phyloP scores from a whole-genome alignment of 2,797 vertebrate genomes.

The Tapera naevia region DNA sequence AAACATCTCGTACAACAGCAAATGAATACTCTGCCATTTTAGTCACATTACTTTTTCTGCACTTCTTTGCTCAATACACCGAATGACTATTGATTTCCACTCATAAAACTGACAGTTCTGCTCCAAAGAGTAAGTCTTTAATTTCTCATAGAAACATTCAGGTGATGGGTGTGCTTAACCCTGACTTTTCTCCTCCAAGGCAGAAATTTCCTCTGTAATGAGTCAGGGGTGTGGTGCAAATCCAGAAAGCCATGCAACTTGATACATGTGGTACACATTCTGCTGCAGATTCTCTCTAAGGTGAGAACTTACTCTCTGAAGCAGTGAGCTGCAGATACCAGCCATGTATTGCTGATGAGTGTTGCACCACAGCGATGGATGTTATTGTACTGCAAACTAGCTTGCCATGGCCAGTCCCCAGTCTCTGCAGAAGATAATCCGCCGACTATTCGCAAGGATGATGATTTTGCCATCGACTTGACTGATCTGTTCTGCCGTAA shows the following conservation, averaged over 20 bases:
- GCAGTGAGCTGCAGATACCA: conserved; percentile 91
- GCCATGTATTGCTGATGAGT: conserved; percentile 86
- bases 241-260: background rate
- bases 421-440: conserved; percentile 78
- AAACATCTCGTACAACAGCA: background rate
- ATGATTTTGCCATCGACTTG: conserved; percentile 46
- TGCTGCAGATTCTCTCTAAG: background rate
- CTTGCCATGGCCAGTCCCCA: conserved; percentile 93
- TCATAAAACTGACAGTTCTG: background rate
- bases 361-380: conserved; percentile 89
- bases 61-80: background rate
- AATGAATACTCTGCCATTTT: background rate
- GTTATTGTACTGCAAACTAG: conserved; percentile 83
- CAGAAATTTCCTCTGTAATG: background rate
- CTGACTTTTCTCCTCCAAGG: background rate
- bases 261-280: background rate
- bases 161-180: background rate
- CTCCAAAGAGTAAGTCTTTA: background rate
- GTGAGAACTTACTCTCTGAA: conserved; percentile 83
- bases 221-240: background rate
- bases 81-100: background rate
- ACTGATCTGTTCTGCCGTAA: conserved; percentile 59
- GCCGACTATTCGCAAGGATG: conserved; percentile 80
- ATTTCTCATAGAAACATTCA: background rate
- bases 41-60: background rate